phyloP scores from a whole-genome alignment of 2,888 invertebrate genomes.

The Drepana falcataria region DNA sequence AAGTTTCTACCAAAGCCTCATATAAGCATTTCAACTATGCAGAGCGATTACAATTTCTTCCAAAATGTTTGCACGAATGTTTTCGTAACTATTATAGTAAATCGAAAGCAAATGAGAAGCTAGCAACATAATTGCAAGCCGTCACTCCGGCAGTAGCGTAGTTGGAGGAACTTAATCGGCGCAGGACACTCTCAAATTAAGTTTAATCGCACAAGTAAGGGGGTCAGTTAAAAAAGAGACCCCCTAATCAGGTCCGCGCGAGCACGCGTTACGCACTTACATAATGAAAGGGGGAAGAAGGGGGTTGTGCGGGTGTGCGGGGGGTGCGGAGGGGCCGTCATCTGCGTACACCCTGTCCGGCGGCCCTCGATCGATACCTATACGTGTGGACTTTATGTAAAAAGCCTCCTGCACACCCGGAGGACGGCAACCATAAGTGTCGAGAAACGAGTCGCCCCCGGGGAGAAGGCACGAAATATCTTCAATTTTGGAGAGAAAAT shows the following conservation, averaged over 20 bases:
- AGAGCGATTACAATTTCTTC: background rate
- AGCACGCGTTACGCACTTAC: constrained; percentile 79
- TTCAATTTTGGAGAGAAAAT: constrained; percentile 79
- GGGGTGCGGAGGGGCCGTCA: constrained; percentile 63
- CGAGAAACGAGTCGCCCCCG: constrained; percentile 75
- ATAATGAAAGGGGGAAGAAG: constrained; percentile 76
- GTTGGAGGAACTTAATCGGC: constrained; percentile 48
- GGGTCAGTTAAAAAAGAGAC: constrained; percentile 78
- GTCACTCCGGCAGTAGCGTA: constrained; percentile 36
- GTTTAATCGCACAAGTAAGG: constrained; percentile 73
- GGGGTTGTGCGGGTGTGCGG: constrained; percentile 40
- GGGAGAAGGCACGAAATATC: constrained; percentile 76
- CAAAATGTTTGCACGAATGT: no score
- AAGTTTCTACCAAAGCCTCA: no score
- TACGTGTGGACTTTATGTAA: constrained; percentile 79
- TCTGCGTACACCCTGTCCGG: constrained; percentile 77
- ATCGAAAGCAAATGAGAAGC: constrained; percentile 2
- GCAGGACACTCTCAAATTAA: constrained; percentile 69
- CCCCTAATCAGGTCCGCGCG: constrained; percentile 76
- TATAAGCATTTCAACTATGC: no score
- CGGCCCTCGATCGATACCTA: constrained; percentile 77
- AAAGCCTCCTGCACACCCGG: constrained; percentile 77
- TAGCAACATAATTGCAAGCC: constrained; percentile 8
- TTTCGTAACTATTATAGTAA: background rate
- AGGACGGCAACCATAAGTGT: constrained; percentile 78